Base-by-base conservation (phyloP, 2,888 invertebrate species). In the Pteria penguin region DNA sequence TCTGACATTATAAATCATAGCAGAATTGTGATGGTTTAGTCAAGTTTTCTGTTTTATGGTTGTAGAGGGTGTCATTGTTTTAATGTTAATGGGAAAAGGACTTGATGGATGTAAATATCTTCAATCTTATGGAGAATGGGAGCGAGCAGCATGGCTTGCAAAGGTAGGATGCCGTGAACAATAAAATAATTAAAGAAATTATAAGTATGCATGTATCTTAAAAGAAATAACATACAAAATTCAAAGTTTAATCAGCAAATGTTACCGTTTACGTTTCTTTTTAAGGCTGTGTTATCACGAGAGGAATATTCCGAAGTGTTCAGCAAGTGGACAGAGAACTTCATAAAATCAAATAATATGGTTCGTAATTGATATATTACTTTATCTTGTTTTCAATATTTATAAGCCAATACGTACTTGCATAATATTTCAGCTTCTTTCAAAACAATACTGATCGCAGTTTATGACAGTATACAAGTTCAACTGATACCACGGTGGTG, bases 41-140 rank as follows among this genome's bases (percentile, higher is more conserved):
- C n/a, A n/a, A n/a, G n/a, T n/a, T n/a, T 45, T 26, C 33, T 11
- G 14, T 58, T 27, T n/a, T 33, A 24, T 14, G 62, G 61, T 80
- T 87, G 66, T 81, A 89, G 91, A 91, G 89, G 94, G 94, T 18
- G 93, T 94, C 11, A 94, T 94, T 84, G 89, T 95, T 66, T 89
- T 94, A 66, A 94, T 94, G 85, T 88, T 94, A 76, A 94, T 94
- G 63, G 94, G 93, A 54, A 94, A 94, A 85, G 93, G 93, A 2
- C 82, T 92, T 29, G 94, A 95, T 89, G 94, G 94, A 0, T 94
- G 94, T 84, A 92, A 94, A n/a, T 94, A 94, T 85, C 89, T 94
- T n/a, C 93, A 94, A 81, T 93, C 94, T 0, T 93, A 94, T 75
- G 93, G 93, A 14, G 89, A 93, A 58, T 94, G 94, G 94, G 91